Conservation (phyloP, 2,113 vertebrate species). For the Spea bombifrons region DNA sequence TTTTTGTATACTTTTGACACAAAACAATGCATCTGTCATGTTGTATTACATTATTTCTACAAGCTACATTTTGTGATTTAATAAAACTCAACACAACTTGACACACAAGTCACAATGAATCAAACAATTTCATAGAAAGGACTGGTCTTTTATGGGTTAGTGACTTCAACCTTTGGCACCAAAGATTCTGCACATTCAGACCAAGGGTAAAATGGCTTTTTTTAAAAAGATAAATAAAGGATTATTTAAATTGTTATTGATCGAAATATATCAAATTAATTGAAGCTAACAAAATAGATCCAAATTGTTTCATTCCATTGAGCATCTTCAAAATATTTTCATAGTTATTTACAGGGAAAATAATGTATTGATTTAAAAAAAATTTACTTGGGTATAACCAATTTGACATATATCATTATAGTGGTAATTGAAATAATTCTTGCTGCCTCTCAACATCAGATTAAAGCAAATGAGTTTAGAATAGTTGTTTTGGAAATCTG, state of each 20-base stretch:
- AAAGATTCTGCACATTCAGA: not conserved
- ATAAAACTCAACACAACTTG: constrained; percentile 42
- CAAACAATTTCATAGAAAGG: constrained; percentile 30
- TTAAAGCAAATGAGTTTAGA: too few relatives aligned
- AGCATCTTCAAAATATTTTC: too few relatives aligned
- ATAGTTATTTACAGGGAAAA: too few relatives aligned
- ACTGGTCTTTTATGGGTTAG: constrained; percentile 37
- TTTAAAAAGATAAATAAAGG: not conserved
- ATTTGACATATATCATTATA: too few relatives aligned
- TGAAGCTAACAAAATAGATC: too few relatives aligned
- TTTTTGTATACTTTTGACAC: constrained; percentile 7
- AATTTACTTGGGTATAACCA: too few relatives aligned
- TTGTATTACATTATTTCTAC: constrained; percentile 31
- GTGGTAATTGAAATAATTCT: too few relatives aligned
- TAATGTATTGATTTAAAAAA: too few relatives aligned
- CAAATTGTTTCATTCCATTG: too few relatives aligned
- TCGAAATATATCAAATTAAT: not conserved
- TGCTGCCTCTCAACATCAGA: too few relatives aligned
- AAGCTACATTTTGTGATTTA: constrained; percentile 38
- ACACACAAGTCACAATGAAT: constrained; percentile 40
- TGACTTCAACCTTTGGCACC: constrained; percentile 18
- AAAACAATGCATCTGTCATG: constrained; percentile 42
- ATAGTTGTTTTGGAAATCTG: too few relatives aligned
- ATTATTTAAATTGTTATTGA: not conserved
- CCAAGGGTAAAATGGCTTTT: not conserved